Conservation (phyloP, 2,888 invertebrate genomes). For the Thelaira solivaga region DNA sequence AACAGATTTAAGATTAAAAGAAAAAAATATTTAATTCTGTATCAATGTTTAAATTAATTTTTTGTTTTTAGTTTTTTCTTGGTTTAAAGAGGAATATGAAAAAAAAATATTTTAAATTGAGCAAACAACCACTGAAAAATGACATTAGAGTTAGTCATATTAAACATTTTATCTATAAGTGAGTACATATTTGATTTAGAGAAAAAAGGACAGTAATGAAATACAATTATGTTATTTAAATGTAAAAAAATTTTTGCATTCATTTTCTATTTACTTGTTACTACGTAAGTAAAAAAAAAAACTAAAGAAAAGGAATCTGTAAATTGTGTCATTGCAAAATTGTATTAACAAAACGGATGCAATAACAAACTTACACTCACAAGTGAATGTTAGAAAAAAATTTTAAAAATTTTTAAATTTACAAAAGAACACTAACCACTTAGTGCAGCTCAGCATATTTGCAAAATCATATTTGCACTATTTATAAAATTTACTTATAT, state of each 20-base stretch:
- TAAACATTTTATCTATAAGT: constrained; percentile 50
- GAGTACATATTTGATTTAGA: constrained; percentile 49
- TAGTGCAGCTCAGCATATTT: no score
- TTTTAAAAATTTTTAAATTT: no score
- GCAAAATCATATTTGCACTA: no score
- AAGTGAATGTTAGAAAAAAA: background rate
- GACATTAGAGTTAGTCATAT: constrained; percentile 18
- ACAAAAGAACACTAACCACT: no score
- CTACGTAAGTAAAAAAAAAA: constrained; percentile 1
- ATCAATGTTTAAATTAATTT: background rate
- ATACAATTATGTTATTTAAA: constrained; percentile 35
- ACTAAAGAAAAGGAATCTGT: background rate
- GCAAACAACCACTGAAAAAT: background rate
- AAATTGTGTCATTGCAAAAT: constrained; percentile 49
- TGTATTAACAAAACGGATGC: constrained; percentile 13
- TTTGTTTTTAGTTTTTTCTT: background rate
- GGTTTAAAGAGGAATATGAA: background rate
- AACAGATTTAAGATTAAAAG: no score
- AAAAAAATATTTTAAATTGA: background rate
- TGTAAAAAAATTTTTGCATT: no score
- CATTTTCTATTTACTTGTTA: no score
- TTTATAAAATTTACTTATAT: no score
- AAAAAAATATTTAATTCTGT: constrained; percentile 15
- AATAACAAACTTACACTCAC: constrained; percentile 11
- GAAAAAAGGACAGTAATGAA: background rate